Conservation (phyloP, 2,797 vertebrate genomes). For the Labroides dimidiatus region DNA sequence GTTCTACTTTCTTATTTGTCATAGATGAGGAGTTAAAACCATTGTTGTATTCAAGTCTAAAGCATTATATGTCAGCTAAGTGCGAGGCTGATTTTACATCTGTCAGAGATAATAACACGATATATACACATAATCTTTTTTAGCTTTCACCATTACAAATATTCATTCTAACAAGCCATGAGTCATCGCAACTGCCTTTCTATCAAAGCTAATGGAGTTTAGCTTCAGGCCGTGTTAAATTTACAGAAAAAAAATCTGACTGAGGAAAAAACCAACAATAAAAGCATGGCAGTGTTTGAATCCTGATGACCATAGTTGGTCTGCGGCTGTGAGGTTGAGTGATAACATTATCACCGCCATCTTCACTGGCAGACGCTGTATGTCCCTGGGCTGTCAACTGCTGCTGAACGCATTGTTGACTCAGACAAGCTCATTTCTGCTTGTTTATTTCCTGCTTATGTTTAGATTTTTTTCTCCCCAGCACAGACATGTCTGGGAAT, state of each 20-base stretch:
- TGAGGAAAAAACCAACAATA: conserved; percentile 16
- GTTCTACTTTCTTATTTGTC: conserved; percentile 16
- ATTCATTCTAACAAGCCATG: conserved; percentile 37
- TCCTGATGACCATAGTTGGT: conserved; percentile 44
- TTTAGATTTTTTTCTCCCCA: conserved; percentile 55
- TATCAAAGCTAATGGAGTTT: conserved; percentile 32
- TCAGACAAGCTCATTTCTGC: conserved; percentile 59
- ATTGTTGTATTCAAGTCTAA: not conserved
- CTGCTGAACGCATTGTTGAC: conserved; percentile 68
- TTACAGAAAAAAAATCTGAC: conserved; percentile 24
- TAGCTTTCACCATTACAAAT: conserved; percentile 23
- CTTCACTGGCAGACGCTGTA: conserved; percentile 54
- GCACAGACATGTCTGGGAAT: conserved; percentile 51
- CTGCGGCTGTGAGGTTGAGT: conserved; percentile 45
- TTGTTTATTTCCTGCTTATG: conserved; percentile 57
- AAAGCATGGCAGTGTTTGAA: conserved; percentile 34
- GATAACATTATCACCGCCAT: conserved; percentile 62
- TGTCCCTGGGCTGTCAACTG: conserved; percentile 63
- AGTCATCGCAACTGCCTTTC: conserved; percentile 49
- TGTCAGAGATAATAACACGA: conserved; percentile 6
- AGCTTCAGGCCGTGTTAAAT: conserved; percentile 19
- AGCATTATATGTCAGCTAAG: too few relatives aligned
- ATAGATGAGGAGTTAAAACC: conserved; percentile 1
- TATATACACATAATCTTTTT: conserved; percentile 17
- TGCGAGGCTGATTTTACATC: too few relatives aligned